Conservation (phyloP, 2,113 vertebrate genomes). For the Tyto alba region DNA sequence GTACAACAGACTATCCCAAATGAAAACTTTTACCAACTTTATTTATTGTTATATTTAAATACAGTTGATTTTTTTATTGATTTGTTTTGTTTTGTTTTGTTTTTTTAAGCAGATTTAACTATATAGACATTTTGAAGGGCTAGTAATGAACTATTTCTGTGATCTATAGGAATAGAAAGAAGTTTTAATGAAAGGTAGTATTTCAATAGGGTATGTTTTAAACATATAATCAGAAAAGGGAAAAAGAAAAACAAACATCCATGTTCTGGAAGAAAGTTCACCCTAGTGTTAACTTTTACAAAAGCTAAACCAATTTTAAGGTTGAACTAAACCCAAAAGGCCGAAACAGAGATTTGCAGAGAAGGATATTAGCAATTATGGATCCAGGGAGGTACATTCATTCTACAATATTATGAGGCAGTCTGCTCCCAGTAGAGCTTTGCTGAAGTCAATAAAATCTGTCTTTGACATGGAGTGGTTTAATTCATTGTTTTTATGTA, state of each 20-base stretch:
- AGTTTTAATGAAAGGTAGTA: neutral
- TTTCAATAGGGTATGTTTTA: neutral
- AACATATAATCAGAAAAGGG: neutral
- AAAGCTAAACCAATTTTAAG: neutral
- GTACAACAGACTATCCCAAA: neutral
- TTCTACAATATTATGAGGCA: neutral
- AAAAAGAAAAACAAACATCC: neutral
- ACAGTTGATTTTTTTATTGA: fast-evolving
- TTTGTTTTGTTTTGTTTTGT: neutral
- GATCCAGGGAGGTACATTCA: neutral
- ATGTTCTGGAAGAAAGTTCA: neutral
- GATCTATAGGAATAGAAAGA: neutral
- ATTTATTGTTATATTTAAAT: neutral
- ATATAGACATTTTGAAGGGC: neutral
- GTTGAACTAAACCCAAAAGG: neutral
- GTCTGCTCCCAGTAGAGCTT: neutral
- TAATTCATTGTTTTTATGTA: neutral
- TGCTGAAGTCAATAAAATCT: neutral
- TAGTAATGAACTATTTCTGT: neutral
- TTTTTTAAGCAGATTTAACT: neutral
- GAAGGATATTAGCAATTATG: neutral
- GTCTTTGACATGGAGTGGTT: neutral
- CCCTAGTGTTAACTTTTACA: neutral
- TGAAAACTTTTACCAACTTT: neutral
- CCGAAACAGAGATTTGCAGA: neutral